Evolutionary conservation across 2,888 invertebrate genomes (phyloP).

Genomic region (Apotomis capreana): DNA sequence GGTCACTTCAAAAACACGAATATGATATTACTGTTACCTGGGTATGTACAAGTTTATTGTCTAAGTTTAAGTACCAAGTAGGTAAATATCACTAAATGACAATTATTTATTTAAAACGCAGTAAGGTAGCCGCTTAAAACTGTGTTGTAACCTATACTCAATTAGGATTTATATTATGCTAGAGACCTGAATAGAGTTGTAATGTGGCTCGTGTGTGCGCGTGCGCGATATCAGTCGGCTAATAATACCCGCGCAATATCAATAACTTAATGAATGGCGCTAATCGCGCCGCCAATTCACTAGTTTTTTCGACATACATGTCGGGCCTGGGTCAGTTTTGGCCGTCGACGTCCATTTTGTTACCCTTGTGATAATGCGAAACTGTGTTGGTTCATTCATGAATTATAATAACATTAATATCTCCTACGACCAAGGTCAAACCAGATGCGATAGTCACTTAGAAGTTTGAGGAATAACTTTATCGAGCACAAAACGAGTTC

Average conservation of each 20-base stretch:
- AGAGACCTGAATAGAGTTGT: not conserved
- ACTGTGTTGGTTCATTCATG: not conserved
- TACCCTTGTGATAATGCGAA: not conserved
- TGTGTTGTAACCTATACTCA: too few species aligned
- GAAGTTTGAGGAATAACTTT: too few species aligned
- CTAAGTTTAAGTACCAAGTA: too few species aligned
- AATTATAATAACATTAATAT: not conserved
- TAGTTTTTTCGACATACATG: slow-evolving; percentile 11
- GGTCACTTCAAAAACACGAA: too few species aligned
- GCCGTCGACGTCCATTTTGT: not conserved
- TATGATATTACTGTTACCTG: too few species aligned
- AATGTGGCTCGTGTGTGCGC: not conserved
- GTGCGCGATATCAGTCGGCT: slow-evolving; percentile 18
- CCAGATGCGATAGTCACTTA: too few species aligned
- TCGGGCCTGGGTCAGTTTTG: not conserved
- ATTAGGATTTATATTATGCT: not conserved
- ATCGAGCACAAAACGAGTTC: too few species aligned
- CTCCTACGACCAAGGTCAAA: too few species aligned
- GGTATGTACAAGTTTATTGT: too few species aligned
- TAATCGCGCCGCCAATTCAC: slow-evolving; percentile 6
- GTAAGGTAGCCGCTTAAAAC: too few species aligned
- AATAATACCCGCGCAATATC: slow-evolving; percentile 17
- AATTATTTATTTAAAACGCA: too few species aligned
- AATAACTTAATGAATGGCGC: slow-evolving; percentile 13
- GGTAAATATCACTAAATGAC: too few species aligned